Evolutionary conservation across 2,113 vertebrate species (phyloP).

Genomic region (Serranochromis macrocephalus): DNA sequence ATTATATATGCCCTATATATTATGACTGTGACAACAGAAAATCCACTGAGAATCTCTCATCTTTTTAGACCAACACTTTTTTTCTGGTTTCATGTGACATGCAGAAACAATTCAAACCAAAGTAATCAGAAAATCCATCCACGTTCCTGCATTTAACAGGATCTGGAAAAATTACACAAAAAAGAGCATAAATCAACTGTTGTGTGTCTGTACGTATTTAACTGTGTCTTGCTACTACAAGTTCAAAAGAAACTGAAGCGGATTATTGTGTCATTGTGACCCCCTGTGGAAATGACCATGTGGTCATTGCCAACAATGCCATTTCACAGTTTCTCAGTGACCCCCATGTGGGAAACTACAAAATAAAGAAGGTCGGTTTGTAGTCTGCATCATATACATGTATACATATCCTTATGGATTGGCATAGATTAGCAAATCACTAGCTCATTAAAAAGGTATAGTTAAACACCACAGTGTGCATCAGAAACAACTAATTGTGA

Average conservation of each 20-base stretch:
- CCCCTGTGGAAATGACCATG: background rate
- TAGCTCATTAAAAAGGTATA: background rate
- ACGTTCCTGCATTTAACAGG: background rate
- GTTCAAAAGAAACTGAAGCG: background rate
- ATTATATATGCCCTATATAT: background rate
- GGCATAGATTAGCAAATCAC: background rate
- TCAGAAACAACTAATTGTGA: background rate
- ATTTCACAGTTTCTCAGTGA: background rate
- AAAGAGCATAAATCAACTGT: background rate
- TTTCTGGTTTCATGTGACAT: background rate
- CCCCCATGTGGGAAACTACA: background rate
- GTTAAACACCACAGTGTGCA: background rate
- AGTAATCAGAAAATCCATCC: background rate
- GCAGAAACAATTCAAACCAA: background rate
- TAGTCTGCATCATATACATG: background rate
- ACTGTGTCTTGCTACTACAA: background rate
- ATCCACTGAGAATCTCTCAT: rapidly evolving
- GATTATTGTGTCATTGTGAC: background rate
- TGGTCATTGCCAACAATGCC: background rate
- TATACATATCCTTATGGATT: background rate
- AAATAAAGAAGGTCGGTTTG: background rate
- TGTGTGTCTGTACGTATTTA: background rate
- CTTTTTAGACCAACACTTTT: background rate
- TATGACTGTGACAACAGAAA: background rate
- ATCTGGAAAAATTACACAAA: background rate